Base-by-base conservation (phyloP, 1,140 invertebrate genomes). In the Eriocheir sinensis region DNA sequence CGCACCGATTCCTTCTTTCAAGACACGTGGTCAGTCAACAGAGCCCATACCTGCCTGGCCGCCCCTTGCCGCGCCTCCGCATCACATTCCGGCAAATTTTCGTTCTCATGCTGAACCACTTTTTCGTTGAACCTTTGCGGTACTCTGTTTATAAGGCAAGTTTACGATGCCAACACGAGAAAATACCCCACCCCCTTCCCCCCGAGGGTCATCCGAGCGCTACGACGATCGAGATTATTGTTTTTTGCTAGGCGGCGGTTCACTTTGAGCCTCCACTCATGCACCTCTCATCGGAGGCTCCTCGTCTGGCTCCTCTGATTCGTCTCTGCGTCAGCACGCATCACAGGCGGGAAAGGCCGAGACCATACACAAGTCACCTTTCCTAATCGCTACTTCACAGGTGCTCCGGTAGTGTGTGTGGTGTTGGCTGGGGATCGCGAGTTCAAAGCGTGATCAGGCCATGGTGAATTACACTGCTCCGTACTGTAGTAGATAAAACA, bases 91-190 rank as follows among this genome's bases (percentile, higher is more conserved):
- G 32, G 8, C 88, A n/a, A 9, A n/a, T n/a, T 30, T n/a, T 89
- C 88, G 53, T 89, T 89, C 53, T 53, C 88, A 53, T 53, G 88
- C 88, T 36, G 30, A 53, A 89, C 88, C 88, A 89, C 88, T 89
- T 89, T 89, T 89, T 89, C 44, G 15, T n/a, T 12, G 44, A 8
- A 21, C 88, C n/a, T 60, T 53, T 53, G 53, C 88, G 88, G 88
- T 15, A 53, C 44, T 53, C 88, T 89, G 44, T 88, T 89, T 89
- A 89, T 89, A 12, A 36, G 34, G 88, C n/a, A 40, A 53, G 44
- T 89, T 89, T 89, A 89, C 88, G 44, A 89, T 89, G 32, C 41
- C 21, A n/a, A 44, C 34, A 89, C 21, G 53, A 40, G 41, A 89
- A 32, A 40, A n/a, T n/a, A n/a, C n/a, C n/a, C n/a, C n/a, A n/a